Percentiles rank a stretch among this genome's conserved stretches.
Conservation (phyloP, 2,113 vertebrate genomes). For the Azemiops feae region DNA sequence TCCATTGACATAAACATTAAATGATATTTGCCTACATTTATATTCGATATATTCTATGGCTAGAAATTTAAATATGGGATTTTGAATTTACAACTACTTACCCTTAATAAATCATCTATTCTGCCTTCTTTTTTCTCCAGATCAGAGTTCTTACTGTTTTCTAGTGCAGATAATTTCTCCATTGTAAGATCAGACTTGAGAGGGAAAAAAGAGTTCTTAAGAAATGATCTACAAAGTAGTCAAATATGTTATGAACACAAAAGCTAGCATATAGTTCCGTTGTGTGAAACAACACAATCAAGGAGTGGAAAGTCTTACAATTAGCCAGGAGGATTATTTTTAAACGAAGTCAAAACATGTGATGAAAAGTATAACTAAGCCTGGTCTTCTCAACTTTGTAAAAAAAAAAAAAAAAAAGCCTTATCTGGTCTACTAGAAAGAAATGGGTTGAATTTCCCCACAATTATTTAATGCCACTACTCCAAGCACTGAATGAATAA, state of each 20-base stretch:
- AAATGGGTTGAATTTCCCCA: background rate
- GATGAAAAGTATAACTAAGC: background rate
- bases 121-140: slow-evolving; percentile 99
- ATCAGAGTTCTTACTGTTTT: slow-evolving; percentile 99
- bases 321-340: background rate
- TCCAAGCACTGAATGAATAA: background rate
- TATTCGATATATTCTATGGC: background rate
- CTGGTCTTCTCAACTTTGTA: background rate
- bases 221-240: background rate
- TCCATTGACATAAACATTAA: background rate
- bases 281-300: background rate
- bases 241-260: slow-evolving; percentile 29
- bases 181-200: slow-evolving; percentile 95
- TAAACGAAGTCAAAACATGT: background rate
- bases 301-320: background rate
- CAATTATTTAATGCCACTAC: background rate
- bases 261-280: background rate
- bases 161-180: slow-evolving; percentile 97
- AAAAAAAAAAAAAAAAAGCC: too few species aligned
- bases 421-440: background rate
- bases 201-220: slow-evolving; percentile 24
- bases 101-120: slow-evolving; percentile 97
- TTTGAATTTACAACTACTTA: slow-evolving; percentile 71
- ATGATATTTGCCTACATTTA: background rate
- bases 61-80: background rate